phyloP scores from a whole-genome alignment of 2,888 invertebrate genomes.

The Agrotis segetum region DNA sequence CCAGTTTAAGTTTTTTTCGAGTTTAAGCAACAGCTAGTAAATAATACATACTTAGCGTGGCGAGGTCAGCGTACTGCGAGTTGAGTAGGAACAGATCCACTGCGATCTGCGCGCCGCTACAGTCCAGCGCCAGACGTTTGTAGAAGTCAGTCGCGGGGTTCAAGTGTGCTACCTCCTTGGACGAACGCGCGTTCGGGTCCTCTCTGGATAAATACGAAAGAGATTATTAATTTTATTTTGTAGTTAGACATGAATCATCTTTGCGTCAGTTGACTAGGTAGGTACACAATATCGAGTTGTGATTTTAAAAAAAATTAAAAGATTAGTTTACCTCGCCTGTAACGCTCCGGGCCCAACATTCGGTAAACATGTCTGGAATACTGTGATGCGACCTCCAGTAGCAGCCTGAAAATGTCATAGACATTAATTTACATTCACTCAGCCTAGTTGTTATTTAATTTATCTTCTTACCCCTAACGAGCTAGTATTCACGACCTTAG shows the following conservation, averaged over 20 bases:
- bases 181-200: slow-evolving; percentile 96
- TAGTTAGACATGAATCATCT: too few species aligned
- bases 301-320: too few species aligned
- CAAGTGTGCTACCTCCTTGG: slow-evolving; percentile 96
- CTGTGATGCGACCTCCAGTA: slow-evolving; percentile 98
- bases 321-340: slow-evolving; percentile 91
- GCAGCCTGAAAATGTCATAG: slow-evolving; percentile 91
- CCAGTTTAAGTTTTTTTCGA: too few species aligned
- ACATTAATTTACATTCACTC: neutral
- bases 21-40: neutral
- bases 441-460: too few species aligned
- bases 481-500: too few species aligned
- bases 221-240: neutral
- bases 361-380: slow-evolving; percentile 97
- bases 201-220: slow-evolving; percentile 89
- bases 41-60: slow-evolving; percentile 95
- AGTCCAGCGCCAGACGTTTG: slow-evolving; percentile 98
- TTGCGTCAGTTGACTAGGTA: too few species aligned
- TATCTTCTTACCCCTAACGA: too few species aligned
- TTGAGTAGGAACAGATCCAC: slow-evolving; percentile 98
- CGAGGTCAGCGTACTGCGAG: slow-evolving; percentile 98
- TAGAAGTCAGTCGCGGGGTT: slow-evolving; percentile 99
- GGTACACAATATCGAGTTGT: too few species aligned
- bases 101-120: slow-evolving; percentile 98
- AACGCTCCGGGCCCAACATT: slow-evolving; percentile 97